These are phyloP conservation scores for Paralichthys olivaceus DNA, from an alignment of 2,113 vertebrate genomes.

Conservation along the genomic window DNA sequence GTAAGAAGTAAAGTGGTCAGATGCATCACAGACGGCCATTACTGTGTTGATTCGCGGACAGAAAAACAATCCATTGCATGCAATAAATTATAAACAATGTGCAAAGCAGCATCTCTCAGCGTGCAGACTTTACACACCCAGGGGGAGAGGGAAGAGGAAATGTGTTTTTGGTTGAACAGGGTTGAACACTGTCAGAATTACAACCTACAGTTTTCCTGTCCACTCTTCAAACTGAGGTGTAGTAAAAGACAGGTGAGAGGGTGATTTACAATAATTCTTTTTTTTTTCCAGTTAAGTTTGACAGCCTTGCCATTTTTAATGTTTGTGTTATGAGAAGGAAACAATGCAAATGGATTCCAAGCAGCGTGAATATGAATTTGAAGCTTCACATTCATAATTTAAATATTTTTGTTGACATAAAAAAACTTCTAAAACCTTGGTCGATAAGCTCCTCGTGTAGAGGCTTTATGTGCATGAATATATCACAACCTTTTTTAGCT, in stretches of 20 bases:
- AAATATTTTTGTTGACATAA: slow-evolving; percentile 8
- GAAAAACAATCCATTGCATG: slow-evolving; percentile 66
- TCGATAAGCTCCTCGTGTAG: not conserved
- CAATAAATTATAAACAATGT: slow-evolving; percentile 58
- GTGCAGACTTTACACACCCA: slow-evolving; percentile 55
- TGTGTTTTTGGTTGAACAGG: slow-evolving; percentile 48
- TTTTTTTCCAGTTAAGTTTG: slow-evolving; percentile 24
- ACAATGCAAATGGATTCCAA: slow-evolving; percentile 7
- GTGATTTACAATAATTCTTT: slow-evolving; percentile 35
- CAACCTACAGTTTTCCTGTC: slow-evolving; percentile 49
- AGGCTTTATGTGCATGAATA: slow-evolving; percentile 9
- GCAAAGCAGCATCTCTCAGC: slow-evolving; percentile 26
- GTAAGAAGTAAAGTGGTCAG: slow-evolving; percentile 73
- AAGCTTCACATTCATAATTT: slow-evolving; percentile 6
- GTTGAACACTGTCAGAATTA: slow-evolving; percentile 60
- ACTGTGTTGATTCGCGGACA: slow-evolving; percentile 61
- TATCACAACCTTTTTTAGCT: not conserved
- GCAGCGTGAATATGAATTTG: slow-evolving; percentile 15
- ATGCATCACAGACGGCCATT: slow-evolving; percentile 74
- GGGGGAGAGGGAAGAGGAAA: slow-evolving; percentile 17
- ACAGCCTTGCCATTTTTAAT: slow-evolving; percentile 27
- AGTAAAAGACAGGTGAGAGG: slow-evolving; percentile 24
- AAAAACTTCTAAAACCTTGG: not conserved
- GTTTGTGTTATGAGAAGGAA: slow-evolving; percentile 1
- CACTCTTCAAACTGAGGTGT: slow-evolving; percentile 34